Evolutionary conservation across 2,797 vertebrate species (phyloP).

Genomic region (Brotula barbata): DNA sequence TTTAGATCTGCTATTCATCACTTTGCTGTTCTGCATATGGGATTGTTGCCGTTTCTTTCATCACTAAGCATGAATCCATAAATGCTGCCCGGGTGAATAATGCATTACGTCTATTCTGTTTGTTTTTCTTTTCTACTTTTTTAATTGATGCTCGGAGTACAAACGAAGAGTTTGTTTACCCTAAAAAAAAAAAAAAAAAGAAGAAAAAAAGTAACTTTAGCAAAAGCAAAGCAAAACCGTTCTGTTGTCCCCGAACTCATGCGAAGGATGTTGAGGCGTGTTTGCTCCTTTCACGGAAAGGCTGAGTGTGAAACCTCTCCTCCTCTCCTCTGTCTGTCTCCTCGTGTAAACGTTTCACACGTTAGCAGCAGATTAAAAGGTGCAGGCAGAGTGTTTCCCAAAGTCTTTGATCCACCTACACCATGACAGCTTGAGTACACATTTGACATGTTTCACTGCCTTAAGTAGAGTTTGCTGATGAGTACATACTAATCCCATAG

Average conservation of each 20-base stretch:
- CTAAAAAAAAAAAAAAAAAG: too few species aligned
- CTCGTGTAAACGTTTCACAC: background rate
- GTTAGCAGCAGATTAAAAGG: background rate
- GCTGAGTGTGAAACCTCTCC: too few species aligned
- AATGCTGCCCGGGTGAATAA: conserved; percentile 78
- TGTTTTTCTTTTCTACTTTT: conserved; percentile 8
- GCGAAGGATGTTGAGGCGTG: too few species aligned
- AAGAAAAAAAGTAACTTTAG: too few species aligned
- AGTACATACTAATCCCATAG: background rate
- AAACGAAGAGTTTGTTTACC: conserved; percentile 4
- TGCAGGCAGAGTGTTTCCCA: conserved; percentile 66
- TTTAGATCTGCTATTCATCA: conserved; percentile 38
- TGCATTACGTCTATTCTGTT: conserved; percentile 82
- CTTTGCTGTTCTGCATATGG: conserved; percentile 29
- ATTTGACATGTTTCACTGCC: background rate
- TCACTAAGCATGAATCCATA: conserved; percentile 45
- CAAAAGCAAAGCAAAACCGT: background rate
- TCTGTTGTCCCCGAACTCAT: too few species aligned
- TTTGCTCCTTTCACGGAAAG: too few species aligned
- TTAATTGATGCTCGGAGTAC: conserved; percentile 12
- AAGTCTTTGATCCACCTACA: conserved; percentile 42
- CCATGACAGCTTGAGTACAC: background rate
- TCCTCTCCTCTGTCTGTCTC: background rate
- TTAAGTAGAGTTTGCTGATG: background rate
- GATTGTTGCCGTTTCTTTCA: conserved; percentile 54